Evolutionary conservation across 2,888 invertebrate species (phyloP).

Genomic region (Melipona bicolor): DNA sequence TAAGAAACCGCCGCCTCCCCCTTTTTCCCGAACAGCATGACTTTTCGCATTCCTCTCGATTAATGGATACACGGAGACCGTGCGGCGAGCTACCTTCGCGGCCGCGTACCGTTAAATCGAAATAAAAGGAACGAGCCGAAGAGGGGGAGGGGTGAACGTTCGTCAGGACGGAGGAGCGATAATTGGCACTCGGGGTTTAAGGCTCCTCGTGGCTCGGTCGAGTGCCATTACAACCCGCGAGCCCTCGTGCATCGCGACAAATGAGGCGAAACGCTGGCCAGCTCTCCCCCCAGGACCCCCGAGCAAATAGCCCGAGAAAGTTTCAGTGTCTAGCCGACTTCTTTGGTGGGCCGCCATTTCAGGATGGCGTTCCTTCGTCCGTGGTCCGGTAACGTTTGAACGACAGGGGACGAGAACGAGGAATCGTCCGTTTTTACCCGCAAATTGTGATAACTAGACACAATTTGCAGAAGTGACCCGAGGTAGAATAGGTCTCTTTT

Average conservation of each 20-base stretch:
- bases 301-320: background rate
- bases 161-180: constrained; percentile 56
- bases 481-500: no score
- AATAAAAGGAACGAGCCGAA: constrained; percentile 43
- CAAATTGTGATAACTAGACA: no score
- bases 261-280: constrained; percentile 45
- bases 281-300: background rate
- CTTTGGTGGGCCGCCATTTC: background rate
- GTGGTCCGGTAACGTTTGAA: background rate
- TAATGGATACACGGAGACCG: constrained; percentile 62
- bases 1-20: constrained; percentile 52
- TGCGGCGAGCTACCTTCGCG: constrained; percentile 27
- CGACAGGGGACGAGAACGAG: no score
- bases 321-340: background rate
- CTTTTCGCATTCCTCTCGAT: constrained; percentile 63
- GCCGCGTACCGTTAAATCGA: constrained; percentile 50
- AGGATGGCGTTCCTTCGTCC: background rate
- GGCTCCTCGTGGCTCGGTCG: constrained; percentile 39
- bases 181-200: constrained; percentile 63
- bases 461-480: no score
- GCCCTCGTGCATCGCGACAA: constrained; percentile 58
- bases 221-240: constrained; percentile 61
- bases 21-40: constrained; percentile 56
- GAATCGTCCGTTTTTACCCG: no score
- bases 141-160: constrained; percentile 21